Evolutionary conservation across 2,797 vertebrate species (phyloP).

Genomic region (Platalea minor): DNA sequence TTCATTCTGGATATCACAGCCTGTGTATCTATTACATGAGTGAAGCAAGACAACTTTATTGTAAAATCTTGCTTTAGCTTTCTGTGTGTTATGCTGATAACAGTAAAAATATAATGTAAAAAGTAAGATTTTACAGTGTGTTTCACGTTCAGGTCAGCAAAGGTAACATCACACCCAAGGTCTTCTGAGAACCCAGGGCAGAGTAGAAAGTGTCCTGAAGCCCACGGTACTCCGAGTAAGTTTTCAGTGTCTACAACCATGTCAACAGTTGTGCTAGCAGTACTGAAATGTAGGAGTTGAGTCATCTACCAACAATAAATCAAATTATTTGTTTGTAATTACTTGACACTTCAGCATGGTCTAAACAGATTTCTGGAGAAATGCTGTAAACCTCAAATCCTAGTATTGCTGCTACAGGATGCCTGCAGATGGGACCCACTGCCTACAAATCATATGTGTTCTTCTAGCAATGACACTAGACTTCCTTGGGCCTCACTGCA

Average conservation of each 20-base stretch:
- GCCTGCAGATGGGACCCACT: neutral
- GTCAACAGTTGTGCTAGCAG: neutral
- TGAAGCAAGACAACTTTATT: neutral
- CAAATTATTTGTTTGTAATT: neutral
- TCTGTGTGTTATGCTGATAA: neutral
- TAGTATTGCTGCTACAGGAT: neutral
- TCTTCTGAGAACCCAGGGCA: neutral
- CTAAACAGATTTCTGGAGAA: neutral
- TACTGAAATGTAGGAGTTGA: neutral
- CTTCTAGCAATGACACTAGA: neutral
- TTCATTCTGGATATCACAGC: neutral
- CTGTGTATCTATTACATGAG: neutral
- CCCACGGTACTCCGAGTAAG: fast-evolving
- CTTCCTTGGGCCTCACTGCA: neutral
- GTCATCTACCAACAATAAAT: neutral
- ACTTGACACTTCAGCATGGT: neutral
- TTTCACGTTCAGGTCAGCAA: neutral
- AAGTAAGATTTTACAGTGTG: neutral
- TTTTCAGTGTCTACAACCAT: neutral
- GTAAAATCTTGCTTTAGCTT: neutral
- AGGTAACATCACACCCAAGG: neutral
- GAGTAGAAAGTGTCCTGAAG: neutral
- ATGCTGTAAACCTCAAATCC: neutral
- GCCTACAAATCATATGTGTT: neutral
- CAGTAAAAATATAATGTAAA: neutral